phyloP scores from a whole-genome alignment of 37 sponge, comb jelly and placozoan genomes.

The Oopsacas minuta region DNA sequence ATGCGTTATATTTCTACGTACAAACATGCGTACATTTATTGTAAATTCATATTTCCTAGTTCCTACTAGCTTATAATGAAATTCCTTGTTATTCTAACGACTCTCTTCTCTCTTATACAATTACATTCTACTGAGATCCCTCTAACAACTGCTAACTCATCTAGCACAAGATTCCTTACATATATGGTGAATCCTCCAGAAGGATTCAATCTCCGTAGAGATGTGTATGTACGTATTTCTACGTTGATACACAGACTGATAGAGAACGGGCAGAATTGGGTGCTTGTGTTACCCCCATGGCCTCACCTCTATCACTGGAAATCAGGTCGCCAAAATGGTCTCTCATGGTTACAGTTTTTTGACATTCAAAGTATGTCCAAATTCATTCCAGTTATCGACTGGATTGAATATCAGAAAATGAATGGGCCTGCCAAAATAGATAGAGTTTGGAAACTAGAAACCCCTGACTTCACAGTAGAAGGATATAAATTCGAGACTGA shows the following conservation, averaged over 20 bases:
- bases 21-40: no score
- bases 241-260: slow-evolving; percentile 36
- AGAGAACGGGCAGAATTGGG: slow-evolving; percentile 37
- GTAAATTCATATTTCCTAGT: no score
- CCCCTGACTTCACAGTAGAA: background rate
- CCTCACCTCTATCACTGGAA: slow-evolving; percentile 78
- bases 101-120: background rate
- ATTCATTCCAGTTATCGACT: slow-evolving; percentile 42
- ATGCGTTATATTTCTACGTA: no score
- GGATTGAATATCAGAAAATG: slow-evolving; percentile 30
- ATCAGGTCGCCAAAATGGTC: slow-evolving; percentile 17
- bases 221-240: slow-evolving; percentile 73
- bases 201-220: slow-evolving; percentile 81
- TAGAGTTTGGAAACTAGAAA: background rate
- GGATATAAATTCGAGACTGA: background rate
- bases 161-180: slow-evolving; percentile 23
- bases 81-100: background rate
- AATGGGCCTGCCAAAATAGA: slow-evolving; percentile 25
- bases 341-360: slow-evolving; percentile 67
- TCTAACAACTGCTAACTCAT: background rate
- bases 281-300: slow-evolving; percentile 82
- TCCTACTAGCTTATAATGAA: background rate
- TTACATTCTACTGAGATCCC: background rate
- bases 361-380: slow-evolving; percentile 37
- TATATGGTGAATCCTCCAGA: slow-evolving; percentile 76